These are phyloP conservation scores for Halcyon smyrnensis DNA, from an alignment of 2,797 vertebrate genomes.

Conservation along the genomic window DNA sequence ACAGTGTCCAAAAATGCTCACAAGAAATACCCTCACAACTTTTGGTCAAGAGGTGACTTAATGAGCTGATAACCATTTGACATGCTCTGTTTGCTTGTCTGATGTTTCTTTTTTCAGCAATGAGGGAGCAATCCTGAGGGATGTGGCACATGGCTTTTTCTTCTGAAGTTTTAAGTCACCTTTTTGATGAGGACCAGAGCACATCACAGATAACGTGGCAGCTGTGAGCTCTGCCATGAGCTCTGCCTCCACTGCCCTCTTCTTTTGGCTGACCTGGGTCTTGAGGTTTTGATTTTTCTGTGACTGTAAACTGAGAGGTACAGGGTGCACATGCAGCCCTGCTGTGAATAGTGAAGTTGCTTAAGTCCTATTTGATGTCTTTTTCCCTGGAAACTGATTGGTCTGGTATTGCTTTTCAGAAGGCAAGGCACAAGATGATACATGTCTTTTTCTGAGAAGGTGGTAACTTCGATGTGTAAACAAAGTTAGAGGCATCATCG, in stretches of 20 bases:
- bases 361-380: neutral
- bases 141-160: neutral
- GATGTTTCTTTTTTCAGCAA: rapidly evolving
- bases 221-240: neutral
- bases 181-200: neutral
- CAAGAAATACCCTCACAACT: neutral
- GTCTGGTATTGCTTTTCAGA: neutral
- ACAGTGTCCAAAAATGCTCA: neutral
- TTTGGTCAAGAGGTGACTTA: neutral
- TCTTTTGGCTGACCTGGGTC: too few relatives aligned
- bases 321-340: neutral
- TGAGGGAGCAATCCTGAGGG: neutral
- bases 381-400: neutral
- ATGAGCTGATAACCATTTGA: neutral
- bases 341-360: neutral
- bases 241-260: neutral
- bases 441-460: neutral
- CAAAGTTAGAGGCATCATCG: neutral
- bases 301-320: neutral
- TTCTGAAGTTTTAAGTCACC: neutral
- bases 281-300: too few relatives aligned
- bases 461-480: neutral
- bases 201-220: rapidly evolving
- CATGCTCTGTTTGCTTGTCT: neutral
- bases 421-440: neutral